Evolutionary conservation across 2,797 vertebrate genomes (phyloP).

Genomic region (Dendrocincla tyrannina): DNA sequence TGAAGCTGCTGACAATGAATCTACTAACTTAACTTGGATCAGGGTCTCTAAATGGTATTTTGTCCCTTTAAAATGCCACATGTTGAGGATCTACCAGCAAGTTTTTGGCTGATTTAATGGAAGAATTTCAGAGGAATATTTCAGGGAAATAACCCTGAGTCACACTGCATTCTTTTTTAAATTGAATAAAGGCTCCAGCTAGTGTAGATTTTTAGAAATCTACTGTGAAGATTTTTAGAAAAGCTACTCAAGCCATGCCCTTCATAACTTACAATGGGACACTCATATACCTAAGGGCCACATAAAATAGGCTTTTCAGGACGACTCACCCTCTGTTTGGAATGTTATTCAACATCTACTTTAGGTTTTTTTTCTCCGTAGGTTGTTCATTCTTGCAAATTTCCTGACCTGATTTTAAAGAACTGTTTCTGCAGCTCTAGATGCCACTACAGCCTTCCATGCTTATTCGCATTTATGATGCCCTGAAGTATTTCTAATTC

Average conservation of each 20-base stretch:
- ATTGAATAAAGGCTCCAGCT: not conserved
- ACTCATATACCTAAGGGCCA: not conserved
- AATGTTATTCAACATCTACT: not conserved
- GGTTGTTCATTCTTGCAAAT: not conserved
- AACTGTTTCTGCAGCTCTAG: not conserved
- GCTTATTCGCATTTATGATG: not conserved
- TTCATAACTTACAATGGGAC: not conserved
- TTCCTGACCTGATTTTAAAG: not conserved
- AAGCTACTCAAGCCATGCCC: not conserved
- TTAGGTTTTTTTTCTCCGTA: fast-evolving
- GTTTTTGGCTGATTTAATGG: not conserved
- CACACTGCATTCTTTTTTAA: not conserved
- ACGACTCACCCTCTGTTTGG: not conserved
- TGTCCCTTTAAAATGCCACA: not conserved
- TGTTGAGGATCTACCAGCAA: not conserved
- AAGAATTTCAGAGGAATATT: not conserved
- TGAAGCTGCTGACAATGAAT: not conserved
- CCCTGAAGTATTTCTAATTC: not conserved
- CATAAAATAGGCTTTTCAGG: not conserved
- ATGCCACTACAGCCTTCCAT: not conserved
- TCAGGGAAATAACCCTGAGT: not conserved
- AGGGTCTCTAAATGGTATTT: not conserved
- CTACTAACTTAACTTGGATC: not conserved
- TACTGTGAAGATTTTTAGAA: not conserved
- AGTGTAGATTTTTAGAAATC: not conserved